Conservation (phyloP, 2,113 vertebrate genomes). For the Ciconia maguari region DNA sequence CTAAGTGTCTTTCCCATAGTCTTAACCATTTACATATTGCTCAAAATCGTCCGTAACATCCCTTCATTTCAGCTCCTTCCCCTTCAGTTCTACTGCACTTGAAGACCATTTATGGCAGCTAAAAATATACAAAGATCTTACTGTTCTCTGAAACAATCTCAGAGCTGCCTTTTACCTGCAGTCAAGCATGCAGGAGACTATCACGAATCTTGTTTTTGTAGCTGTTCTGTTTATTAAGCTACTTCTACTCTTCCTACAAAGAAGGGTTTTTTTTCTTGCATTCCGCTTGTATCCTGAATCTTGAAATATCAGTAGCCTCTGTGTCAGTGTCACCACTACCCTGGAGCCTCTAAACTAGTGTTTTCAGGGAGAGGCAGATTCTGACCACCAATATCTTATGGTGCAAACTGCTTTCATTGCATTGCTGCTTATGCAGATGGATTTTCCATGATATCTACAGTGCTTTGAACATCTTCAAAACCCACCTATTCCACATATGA, state of each 20-base stretch:
- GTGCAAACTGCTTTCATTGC: background rate
- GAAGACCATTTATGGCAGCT: background rate
- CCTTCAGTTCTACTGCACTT: background rate
- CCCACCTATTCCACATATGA: background rate
- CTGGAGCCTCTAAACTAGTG: background rate
- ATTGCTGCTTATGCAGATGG: background rate
- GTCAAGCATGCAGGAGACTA: background rate
- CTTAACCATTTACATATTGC: background rate
- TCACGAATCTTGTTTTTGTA: background rate
- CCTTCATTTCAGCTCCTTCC: background rate
- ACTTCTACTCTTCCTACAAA: background rate
- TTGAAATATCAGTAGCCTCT: background rate
- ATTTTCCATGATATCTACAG: background rate
- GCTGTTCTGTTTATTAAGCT: background rate
- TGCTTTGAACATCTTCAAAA: background rate
- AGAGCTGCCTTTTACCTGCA: constrained; percentile 24
- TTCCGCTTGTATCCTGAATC: background rate
- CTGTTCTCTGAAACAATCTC: background rate
- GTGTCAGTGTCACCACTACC: background rate
- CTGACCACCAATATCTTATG: background rate
- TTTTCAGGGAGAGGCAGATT: background rate
- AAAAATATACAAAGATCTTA: background rate
- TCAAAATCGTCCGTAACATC: background rate
- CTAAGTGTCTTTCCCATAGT: background rate
- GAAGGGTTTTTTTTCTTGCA: background rate